Base-by-base conservation (phyloP, 2,888 invertebrate genomes). In the Theretra japonica region DNA sequence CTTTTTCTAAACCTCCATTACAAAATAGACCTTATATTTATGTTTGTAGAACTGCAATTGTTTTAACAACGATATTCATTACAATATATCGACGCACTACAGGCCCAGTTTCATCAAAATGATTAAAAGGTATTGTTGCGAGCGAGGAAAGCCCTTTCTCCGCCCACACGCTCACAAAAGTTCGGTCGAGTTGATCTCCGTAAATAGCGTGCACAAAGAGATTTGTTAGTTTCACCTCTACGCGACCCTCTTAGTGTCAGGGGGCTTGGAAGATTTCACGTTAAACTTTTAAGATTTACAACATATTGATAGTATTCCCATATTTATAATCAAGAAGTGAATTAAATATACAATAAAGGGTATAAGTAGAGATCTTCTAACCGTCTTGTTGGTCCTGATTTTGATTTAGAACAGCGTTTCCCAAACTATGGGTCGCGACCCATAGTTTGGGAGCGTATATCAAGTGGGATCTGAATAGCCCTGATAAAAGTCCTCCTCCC, bases 211-310 rank as follows among this genome's bases (percentile, higher is more conserved):
- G 58, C 58, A 58, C 15, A 58, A 58, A 58, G 58, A 58, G 58
- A 58, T 58, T 58, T 58, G 58, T 58, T 23, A 58, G 58, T 58
- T 58, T 58, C 58, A 58, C 58, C 58, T 58, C 25, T 58, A 15
- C 58, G 17, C 25, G 17, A 25, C 25, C 58, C 25, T 25, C 17
- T 58, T 58, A 23, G 17, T 58, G 58, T 58, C 0, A 58, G 17
- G 28, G 58, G 23, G 25, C 25, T 25, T 25, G 58, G 11, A 56
- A 57, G 7, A n/a, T 5, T 25, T 15, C 25, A 53, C n/a, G 53
- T 17, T 19, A 19, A 58, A 58, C 23, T 25, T 58, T 58, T 17
- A 58, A 4, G 58, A 58, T 5, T 58, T 58, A 15, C 23, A 25
- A 53, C 53, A 53, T n/a, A 53, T 53, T 41, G 41, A 11, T 28